phyloP scores from a whole-genome alignment of 2,888 invertebrate species.

The Cantharis rufa region DNA sequence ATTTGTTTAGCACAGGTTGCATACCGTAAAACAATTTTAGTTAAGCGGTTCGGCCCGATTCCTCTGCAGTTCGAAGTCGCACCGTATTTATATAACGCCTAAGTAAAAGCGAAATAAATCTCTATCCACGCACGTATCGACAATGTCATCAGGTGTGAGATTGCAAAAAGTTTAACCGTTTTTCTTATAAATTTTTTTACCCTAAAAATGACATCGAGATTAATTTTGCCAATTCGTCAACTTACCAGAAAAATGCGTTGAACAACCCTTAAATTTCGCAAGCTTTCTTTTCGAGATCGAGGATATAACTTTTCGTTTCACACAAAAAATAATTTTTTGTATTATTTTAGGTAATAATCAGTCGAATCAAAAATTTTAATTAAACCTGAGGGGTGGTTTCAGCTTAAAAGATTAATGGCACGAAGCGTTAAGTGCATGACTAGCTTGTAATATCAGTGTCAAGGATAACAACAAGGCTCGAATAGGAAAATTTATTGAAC shows the following conservation, averaged over 20 bases:
- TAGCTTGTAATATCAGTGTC: not conserved
- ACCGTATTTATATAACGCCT: not conserved
- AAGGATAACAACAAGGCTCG: not conserved
- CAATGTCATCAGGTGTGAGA: constrained; percentile 1
- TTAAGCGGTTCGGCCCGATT: too few relatives aligned
- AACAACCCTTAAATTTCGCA: not conserved
- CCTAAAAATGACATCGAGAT: not conserved
- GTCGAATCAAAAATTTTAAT: not conserved
- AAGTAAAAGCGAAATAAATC: not conserved
- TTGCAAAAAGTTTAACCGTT: not conserved
- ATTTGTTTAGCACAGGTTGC: too few relatives aligned
- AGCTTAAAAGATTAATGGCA: not conserved
- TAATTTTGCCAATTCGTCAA: not conserved
- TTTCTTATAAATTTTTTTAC: not conserved
- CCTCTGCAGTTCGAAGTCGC: not conserved
- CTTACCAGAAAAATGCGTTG: not conserved
- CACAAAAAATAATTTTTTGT: not conserved
- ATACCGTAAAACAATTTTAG: too few relatives aligned
- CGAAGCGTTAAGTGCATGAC: not conserved
- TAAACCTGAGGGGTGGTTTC: not conserved
- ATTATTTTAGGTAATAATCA: not conserved
- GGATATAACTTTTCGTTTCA: not conserved
- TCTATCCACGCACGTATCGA: not conserved
- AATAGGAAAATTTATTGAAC: not conserved
- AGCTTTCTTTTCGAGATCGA: not conserved